These are phyloP conservation scores for Apocrypta bakeri DNA, from an alignment of 1,140 invertebrate genomes.

Conservation along the genomic window DNA sequence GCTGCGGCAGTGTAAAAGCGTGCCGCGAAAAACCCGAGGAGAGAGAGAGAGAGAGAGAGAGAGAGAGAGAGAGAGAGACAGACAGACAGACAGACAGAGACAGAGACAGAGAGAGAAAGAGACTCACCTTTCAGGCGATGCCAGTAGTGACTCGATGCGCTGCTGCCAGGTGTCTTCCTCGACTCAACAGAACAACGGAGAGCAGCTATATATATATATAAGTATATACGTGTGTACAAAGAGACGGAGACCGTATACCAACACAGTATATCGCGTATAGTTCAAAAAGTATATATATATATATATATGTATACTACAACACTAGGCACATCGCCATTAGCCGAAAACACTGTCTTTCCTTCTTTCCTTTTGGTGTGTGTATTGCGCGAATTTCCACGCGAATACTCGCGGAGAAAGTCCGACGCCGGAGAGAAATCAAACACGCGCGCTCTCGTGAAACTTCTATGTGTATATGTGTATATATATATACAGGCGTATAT, in stretches of 20 bases:
- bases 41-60: not conserved
- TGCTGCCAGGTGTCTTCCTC: not conserved
- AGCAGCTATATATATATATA: not conserved
- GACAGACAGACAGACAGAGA: constrained; percentile 6
- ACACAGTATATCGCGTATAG: too few species aligned
- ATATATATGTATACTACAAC: not conserved
- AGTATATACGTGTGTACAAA: not conserved
- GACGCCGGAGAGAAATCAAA: not conserved
- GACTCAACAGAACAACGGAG: not conserved
- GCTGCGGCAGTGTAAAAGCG: not conserved
- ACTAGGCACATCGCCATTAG: not conserved
- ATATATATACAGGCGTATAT: too few species aligned
- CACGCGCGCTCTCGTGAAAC: not conserved
- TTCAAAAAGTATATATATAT: too few species aligned
- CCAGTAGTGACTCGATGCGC: not conserved
- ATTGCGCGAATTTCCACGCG: not conserved
- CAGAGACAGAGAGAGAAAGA: constrained; percentile 9
- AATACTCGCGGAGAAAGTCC: not conserved
- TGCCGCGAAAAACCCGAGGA: not conserved
- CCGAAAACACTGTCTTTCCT: not conserved
- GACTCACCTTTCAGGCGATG: constrained; percentile 1
- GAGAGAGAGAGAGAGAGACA: not conserved
- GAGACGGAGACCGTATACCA: not conserved
- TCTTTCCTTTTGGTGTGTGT: not conserved
- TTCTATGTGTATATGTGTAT: too few species aligned